Evolutionary conservation across 2,888 invertebrate genomes (phyloP).

Genomic region (Drosophila algonquin): DNA sequence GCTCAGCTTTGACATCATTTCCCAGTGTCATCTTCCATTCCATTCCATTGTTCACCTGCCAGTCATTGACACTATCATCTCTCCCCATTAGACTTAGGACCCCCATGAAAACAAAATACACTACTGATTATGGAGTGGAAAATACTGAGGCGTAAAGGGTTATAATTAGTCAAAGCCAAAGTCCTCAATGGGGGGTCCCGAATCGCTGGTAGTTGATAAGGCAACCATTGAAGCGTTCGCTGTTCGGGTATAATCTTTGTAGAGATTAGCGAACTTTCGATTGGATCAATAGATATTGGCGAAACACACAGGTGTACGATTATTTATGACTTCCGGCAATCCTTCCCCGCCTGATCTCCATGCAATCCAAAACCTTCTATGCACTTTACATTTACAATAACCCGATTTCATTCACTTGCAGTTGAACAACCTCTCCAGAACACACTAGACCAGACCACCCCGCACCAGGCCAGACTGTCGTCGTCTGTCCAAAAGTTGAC

Average conservation of each 20-base stretch:
- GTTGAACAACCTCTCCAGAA: conserved; percentile 7
- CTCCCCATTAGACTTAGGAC: background rate
- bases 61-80: background rate
- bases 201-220: background rate
- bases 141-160: conserved; percentile 29
- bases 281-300: background rate
- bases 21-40: background rate
- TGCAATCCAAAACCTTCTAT: background rate
- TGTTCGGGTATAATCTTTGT: background rate
- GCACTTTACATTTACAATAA: background rate
- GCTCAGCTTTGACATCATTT: background rate
- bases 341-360: background rate
- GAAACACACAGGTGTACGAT: background rate
- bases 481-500: conserved; percentile 13
- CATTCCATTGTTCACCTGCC: background rate
- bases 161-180: conserved; percentile 1
- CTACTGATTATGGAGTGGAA: background rate
- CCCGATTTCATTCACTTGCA: conserved; percentile 2
- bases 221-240: background rate
- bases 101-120: background rate
- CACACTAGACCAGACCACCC: background rate
- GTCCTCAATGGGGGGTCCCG: conserved; percentile 7
- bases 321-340: background rate
- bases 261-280: background rate
- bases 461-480: background rate